Evolutionary conservation across 2,113 vertebrate species (phyloP), one percentile per base, ranked within the genome.

Genomic region (Passer montanus): DNA sequence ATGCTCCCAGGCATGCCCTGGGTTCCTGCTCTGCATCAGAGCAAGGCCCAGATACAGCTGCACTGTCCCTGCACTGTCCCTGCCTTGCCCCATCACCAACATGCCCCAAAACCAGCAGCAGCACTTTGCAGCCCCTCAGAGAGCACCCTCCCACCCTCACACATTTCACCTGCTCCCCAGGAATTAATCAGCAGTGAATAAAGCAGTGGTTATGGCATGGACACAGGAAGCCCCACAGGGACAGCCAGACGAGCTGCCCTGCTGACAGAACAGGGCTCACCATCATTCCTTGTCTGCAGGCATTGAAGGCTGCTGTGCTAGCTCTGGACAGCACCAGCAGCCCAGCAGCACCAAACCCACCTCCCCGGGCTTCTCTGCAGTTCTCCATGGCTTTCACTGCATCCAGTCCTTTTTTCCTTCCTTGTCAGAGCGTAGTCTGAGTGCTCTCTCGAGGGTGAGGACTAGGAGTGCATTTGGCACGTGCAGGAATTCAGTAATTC

Each of bases 221-320:
- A 21, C 28, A 23, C 3, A 26, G n/a, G 21, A 50, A 30, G 23
- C 13, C 14, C 52, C 47, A 3, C 0, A 1, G 3, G 33, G 47
- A n/a, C 4, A 78, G 63, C 11, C 77, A 46, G 59, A 21, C 11
- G 35, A 78, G 26, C 33, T 70, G 20, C 2, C 1, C 3, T 37
- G 33, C 1, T 43, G 55, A 33, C 26, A 62, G 11, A 58, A n/a
- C 43, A 91, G 21, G 31, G 39, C 35, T 70, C 53, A 72, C 69
- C 78, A 20, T 5, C 30, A 2, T 3, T 20, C 10, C 2, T 31
- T 56, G 53, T 49, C 50, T 66, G 37, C 41, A 72, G 59, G 15
- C 16, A 28, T 13, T 1, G 33, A 37, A 24, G 23, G 21, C 49
- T 53, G 30, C 59, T 74, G n/a, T 18, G 62, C 27, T 3, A 44